Conservation (phyloP, 2,113 vertebrate species). For the Phyllostomus discolor region DNA sequence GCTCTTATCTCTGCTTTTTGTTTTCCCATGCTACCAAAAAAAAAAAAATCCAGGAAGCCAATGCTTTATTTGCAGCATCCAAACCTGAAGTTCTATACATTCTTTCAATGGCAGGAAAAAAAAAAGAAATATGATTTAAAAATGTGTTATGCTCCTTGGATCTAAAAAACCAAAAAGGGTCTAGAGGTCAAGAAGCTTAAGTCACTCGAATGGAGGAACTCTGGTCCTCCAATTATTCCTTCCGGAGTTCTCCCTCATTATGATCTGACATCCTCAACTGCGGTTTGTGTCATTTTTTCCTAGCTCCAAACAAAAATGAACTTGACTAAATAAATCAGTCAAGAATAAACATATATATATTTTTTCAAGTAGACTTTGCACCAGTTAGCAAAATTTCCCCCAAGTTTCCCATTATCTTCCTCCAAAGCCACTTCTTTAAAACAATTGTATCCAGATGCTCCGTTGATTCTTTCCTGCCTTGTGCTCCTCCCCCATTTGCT, state of each 20-base stretch:
- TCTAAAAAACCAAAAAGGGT: neutral
- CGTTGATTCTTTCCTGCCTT: neutral
- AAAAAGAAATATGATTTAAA: neutral
- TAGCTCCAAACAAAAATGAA: neutral
- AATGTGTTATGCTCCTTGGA: neutral
- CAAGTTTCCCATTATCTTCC: neutral
- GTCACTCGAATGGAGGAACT: neutral
- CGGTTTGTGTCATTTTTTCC: neutral
- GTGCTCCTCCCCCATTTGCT: fast-evolving
- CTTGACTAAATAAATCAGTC: neutral
- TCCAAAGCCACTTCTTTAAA: constrained; percentile 25
- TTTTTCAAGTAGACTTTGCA: neutral
- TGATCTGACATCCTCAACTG: neutral
- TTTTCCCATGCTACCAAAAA: neutral
- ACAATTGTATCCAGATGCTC: neutral
- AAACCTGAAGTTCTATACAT: neutral
- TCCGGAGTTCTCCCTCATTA: neutral
- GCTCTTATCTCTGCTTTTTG: neutral
- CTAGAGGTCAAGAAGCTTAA: neutral
- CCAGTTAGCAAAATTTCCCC: constrained; percentile 18
- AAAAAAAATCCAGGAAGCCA: constrained; percentile 49
- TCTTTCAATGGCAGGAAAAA: neutral
- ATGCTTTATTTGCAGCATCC: neutral
- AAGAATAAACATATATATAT: neutral
- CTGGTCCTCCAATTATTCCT: neutral